Percentiles rank a stretch among this genome's conserved stretches.
Evolutionary conservation across 2,888 invertebrate genomes (phyloP).

Genomic region (Aricia artaxerxes): DNA sequence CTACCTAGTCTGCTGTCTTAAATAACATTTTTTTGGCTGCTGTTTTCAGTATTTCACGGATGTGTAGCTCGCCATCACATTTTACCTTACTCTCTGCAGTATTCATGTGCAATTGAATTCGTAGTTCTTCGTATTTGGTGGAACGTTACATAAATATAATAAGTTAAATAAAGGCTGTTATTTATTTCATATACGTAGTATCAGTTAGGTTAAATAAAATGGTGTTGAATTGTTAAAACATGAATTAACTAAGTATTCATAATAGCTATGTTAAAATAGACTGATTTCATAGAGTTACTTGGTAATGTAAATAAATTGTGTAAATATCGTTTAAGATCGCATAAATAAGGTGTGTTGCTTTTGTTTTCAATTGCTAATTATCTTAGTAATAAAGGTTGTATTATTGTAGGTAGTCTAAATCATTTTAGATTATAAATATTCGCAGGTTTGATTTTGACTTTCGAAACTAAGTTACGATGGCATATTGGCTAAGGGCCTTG

Average conservation of each 20-base stretch:
- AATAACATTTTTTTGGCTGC: no score
- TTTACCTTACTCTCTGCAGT: no score
- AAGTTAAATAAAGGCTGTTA: constrained; percentile 21
- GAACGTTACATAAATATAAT: background rate
- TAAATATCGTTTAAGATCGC: constrained; percentile 31
- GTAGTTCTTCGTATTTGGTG: background rate
- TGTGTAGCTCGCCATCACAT: no score
- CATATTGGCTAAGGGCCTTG: background rate
- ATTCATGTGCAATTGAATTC: background rate
- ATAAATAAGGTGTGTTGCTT: background rate
- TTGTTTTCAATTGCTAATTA: constrained; percentile 20
- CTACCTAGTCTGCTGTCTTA: no score
- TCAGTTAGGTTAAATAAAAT: constrained; percentile 18
- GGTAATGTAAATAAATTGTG: constrained; percentile 52
- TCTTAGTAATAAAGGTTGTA: constrained; percentile 11
- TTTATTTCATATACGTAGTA: constrained; percentile 1
- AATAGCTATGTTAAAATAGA: constrained; percentile 60
- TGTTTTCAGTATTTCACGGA: no score
- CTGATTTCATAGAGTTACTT: constrained; percentile 66
- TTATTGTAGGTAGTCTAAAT: background rate
- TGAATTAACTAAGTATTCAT: constrained; percentile 44
- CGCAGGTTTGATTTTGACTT: background rate
- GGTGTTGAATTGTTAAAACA: constrained; percentile 24
- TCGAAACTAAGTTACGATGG: background rate
- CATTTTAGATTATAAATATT: background rate